Base-by-base conservation (phyloP, 1,140 invertebrate genomes). In the Papilio xuthus region DNA sequence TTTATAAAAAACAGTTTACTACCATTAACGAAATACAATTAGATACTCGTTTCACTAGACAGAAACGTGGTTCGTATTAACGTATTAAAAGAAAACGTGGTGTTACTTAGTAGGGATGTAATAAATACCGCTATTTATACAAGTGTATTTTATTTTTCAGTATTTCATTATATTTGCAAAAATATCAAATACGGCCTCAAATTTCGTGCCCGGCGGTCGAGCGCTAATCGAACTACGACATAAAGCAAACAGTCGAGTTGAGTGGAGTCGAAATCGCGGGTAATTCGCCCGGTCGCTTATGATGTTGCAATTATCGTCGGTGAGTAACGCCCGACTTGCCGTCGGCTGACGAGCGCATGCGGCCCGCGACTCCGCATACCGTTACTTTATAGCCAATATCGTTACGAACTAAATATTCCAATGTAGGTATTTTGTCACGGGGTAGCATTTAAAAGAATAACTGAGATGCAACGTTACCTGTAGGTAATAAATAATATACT, bases 241-340 rank as follows among this genome's bases (percentile, higher is more conserved):
- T 67, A 32, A 67, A 28, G 60, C 60, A 67, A 67, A 67, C 60
- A 67, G 23, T 67, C 26, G 60, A 32, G 60, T 67, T 67, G 26
- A 67, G 60, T 67, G 26, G 23, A 67, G 26, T 67, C 60, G 60
- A 67, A 71, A 23, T 71, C 69, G 41, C 69, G 41, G 32, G 15
- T 71, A 71, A 71, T 71, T 71, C 69, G 32, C 69, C 20, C 69
- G 69, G 69, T 28, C 8, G 37, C 18, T 71, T 71, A 23, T 71
- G 67, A 37, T 32, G 69, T 71, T 42, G 69, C 69, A 71, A 71
- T 71, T 71, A 71, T 37, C 32, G 32, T 71, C 69, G 69, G 41
- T 71, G 69, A 71, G 69, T 71, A 71, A 71, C 41, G 69, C 18
- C 20, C 41, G 32, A 67, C 23, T 23, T 71, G 69, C 32, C 32